Base-by-base conservation (phyloP, 2,113 vertebrate genomes). In the Polyodon spathula region DNA sequence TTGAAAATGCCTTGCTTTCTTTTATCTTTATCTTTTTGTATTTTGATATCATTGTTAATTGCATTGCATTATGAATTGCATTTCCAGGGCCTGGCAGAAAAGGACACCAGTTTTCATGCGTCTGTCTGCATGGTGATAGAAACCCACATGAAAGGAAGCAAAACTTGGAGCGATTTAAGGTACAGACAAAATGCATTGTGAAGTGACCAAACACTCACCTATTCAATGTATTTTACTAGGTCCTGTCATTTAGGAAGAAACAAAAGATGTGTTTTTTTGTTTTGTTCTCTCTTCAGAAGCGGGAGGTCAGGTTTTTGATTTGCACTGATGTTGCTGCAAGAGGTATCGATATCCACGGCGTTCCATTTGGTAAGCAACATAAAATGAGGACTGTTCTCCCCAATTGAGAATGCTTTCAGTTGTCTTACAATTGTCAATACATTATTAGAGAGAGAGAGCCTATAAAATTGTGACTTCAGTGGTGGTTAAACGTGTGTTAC, bases 111-210 rank as follows among this genome's bases (percentile, higher is more conserved):
- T 88, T 95, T 11, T 97, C 96, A 0, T 99, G 96, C 63, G 96
- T 99, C 7, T 99, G 96, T 80, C 90, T 99, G 54, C 96, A 99
- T 62, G 94, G 96, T 15, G 96, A 99, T 75, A 79, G 96, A 62
- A 99, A 99, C 68, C 96, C 96, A 65, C 89, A 93, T 6, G 96
- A 99, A 76, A 81, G 95, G 68, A 99, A 99, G 70, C 86, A 84
- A 65, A 99, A 99, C 75, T 76, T 99, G 87, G 96, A 99, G 51
- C 83, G 90, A 61, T 99, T 98, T 74, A 98, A 98, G 94, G 95
- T 98, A 72, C 66, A 38, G 27, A 3, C 27, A 27, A 27, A 27
- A 27, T 3, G 27, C 27, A 71, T 38, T 15, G 59, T 54, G 40
- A 52, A 51, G 37, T 46, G 37, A 59, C 6, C 40, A 38, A 46